Conservation (phyloP, 1,140 invertebrate species). For the Vanessa atalanta region DNA sequence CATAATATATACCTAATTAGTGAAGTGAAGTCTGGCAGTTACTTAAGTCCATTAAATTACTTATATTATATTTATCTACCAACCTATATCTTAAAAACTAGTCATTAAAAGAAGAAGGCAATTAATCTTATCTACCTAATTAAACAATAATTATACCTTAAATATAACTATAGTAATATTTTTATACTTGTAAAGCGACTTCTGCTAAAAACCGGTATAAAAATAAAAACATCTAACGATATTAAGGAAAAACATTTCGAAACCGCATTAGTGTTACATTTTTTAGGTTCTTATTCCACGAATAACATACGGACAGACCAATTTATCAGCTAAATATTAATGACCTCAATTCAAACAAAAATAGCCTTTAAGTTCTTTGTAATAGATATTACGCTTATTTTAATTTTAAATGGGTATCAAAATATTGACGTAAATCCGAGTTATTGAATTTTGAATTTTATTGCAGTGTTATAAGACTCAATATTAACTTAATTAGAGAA, state of each 20-base stretch:
- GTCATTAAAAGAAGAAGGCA: no score
- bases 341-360: constrained; percentile 19
- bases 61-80: no score
- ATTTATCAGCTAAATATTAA: constrained; percentile 16
- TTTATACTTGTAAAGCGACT: background rate
- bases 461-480: background rate
- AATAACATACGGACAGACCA: constrained; percentile 40
- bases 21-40: no score
- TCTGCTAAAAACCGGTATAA: no score
- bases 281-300: constrained; percentile 27
- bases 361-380: background rate
- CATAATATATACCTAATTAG: no score
- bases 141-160: no score
- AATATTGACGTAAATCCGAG: background rate
- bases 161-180: background rate
- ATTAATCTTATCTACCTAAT: no score
- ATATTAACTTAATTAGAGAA: background rate
- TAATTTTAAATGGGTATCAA: background rate
- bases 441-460: constrained; percentile 19
- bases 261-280: background rate
- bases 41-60: no score
- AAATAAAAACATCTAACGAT: background rate
- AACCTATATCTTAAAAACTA: no score
- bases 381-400: background rate
- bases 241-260: background rate